Percentiles rank a stretch among this genome's conserved stretches.
Conservation (phyloP, 2,888 invertebrate species). For the Limnephilus marmoratus region DNA sequence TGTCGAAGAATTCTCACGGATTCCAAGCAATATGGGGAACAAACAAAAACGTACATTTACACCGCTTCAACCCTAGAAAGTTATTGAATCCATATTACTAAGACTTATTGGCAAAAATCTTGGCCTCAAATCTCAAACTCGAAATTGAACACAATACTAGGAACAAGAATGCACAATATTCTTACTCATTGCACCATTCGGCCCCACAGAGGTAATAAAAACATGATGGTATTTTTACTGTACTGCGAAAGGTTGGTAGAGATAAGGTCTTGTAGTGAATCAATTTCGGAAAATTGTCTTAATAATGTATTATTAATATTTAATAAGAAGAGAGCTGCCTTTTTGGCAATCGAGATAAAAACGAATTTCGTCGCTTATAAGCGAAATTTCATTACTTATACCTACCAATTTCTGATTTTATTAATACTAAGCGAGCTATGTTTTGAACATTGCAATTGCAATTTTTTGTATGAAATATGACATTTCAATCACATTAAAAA, state of each 20-base stretch:
- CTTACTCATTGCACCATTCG: neutral
- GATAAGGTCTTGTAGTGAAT: neutral
- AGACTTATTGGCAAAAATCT: neutral
- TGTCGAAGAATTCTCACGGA: neutral
- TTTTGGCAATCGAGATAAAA: neutral
- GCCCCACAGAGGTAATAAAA: neutral
- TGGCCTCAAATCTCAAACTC: neutral
- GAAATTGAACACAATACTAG: neutral
- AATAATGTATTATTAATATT: neutral
- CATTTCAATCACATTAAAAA: no score
- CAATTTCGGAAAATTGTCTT: neutral
- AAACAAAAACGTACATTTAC: neutral
- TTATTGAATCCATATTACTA: neutral
- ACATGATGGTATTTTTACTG: neutral
- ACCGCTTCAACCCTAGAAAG: neutral
- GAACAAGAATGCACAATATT: no score
- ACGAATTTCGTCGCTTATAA: neutral
- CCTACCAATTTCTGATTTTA: neutral
- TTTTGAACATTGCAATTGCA: neutral
- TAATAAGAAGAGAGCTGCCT: neutral
- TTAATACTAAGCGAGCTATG: neutral
- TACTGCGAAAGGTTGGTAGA: neutral
- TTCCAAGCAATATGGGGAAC: neutral
- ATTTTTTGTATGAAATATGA: no score
- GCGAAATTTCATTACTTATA: neutral